Evolutionary conservation across 1,140 invertebrate species (phyloP).

Genomic region (Coelopa frigida): DNA sequence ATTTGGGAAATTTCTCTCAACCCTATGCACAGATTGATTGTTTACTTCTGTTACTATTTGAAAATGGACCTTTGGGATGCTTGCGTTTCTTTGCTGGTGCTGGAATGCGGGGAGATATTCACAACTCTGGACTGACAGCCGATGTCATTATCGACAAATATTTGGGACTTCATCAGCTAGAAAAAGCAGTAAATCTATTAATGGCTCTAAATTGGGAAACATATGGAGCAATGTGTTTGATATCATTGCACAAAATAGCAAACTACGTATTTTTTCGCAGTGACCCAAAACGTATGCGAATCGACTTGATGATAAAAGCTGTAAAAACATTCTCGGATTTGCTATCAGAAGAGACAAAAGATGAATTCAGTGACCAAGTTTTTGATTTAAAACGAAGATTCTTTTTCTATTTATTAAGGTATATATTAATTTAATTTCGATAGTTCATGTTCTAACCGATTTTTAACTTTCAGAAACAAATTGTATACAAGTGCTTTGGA

Average conservation of each 20-base stretch:
- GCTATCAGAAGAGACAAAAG: constrained; percentile 58
- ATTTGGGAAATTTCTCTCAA: constrained; percentile 45
- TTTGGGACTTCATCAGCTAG: constrained; percentile 54
- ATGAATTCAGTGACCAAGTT: constrained; percentile 66
- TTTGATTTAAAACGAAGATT: constrained; percentile 66
- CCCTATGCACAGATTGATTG: constrained; percentile 47
- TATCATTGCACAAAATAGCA: constrained; percentile 61
- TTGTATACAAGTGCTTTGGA: constrained; percentile 80
- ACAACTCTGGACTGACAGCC: constrained; percentile 48
- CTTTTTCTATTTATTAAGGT: constrained; percentile 71
- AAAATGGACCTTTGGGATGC: constrained; percentile 50
- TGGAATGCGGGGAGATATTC: constrained; percentile 38
- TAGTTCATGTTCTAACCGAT: no score
- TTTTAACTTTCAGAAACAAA: constrained; percentile 58
- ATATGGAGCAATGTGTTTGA: constrained; percentile 59
- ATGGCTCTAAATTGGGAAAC: constrained; percentile 65
- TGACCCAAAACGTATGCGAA: constrained; percentile 53
- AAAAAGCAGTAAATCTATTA: constrained; percentile 63
- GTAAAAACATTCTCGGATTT: constrained; percentile 61
- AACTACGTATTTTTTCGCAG: constrained; percentile 52
- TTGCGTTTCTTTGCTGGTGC: constrained; percentile 36
- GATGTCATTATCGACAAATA: constrained; percentile 60
- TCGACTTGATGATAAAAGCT: constrained; percentile 61
- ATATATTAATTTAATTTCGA: no score
- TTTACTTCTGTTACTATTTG: constrained; percentile 53